phyloP scores from a whole-genome alignment of 2,888 invertebrate genomes.

The Polydesmus complanatus region DNA sequence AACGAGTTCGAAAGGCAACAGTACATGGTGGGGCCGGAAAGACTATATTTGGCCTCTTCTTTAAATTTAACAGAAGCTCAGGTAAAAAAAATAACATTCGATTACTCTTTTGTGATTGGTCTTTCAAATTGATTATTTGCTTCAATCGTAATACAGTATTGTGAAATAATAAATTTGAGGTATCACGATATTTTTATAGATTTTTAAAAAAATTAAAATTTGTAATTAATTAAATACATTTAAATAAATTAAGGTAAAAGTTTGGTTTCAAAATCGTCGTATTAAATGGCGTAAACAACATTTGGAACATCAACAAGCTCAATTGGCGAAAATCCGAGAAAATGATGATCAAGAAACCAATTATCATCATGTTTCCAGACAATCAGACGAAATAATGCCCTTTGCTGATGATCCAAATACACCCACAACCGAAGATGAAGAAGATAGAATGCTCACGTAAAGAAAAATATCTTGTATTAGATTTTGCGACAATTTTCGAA shows the following conservation, averaged over 20 bases:
- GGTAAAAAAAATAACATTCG: constrained; percentile 37
- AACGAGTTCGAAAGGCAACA: constrained; percentile 91
- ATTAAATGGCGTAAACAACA: constrained; percentile 96
- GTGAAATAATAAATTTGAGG: too few species aligned
- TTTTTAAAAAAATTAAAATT: not conserved
- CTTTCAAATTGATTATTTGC: too few species aligned
- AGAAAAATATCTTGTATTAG: too few species aligned
- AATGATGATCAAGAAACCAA: too few species aligned
- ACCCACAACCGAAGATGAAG: too few species aligned
- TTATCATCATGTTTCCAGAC: too few species aligned
- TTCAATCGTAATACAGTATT: too few species aligned
- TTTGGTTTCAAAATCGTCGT: constrained; percentile 83
- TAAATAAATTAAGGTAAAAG: constrained; percentile 52
- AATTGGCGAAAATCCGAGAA: constrained; percentile 48
- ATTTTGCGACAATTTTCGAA: too few species aligned
- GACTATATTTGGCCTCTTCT: constrained; percentile 78
- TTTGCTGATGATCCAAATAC: too few species aligned
- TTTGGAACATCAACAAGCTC: constrained; percentile 76
- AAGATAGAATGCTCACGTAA: too few species aligned
- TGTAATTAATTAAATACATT: not conserved
- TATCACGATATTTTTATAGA: not conserved
- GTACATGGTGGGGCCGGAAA: constrained; percentile 94
- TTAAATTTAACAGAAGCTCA: constrained; percentile 77
- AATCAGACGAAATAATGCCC: too few species aligned
- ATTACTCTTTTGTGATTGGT: not conserved